Evolutionary conservation across 2,888 invertebrate species (phyloP).

Genomic region (Hipparchia sbordonii): DNA sequence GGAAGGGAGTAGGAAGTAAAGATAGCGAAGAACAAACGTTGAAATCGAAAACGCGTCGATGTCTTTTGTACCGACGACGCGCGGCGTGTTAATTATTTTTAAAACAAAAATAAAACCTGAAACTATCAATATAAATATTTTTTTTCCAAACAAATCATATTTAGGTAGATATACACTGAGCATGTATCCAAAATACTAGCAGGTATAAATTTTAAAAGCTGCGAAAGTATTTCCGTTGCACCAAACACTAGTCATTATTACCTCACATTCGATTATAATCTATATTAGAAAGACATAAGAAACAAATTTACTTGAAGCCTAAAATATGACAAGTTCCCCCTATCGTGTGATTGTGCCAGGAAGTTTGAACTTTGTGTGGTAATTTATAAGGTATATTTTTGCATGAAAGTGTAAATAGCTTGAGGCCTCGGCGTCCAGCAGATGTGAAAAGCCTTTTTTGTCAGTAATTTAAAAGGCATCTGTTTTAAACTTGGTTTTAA

Average conservation of each 20-base stretch:
- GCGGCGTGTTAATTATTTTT: too few species aligned
- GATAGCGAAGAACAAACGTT: not conserved
- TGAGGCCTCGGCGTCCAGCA: conserved; percentile 39
- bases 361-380: conserved; percentile 26
- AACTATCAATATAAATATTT: not conserved
- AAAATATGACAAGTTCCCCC: conserved; percentile 24
- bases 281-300: conserved; percentile 9
- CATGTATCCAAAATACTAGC: conserved; percentile 27
- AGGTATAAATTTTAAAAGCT: conserved; percentile 39
- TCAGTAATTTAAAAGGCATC: conserved; percentile 45
- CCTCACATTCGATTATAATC: conserved; percentile 19
- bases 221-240: conserved; percentile 43
- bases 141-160: conserved; percentile 2
- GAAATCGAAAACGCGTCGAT: conserved; percentile 9
- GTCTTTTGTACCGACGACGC: conserved; percentile 5
- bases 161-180: not conserved
- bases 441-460: conserved; percentile 48
- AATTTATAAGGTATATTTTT: conserved; percentile 33
- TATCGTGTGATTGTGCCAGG: conserved; percentile 14
- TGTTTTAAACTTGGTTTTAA: conserved; percentile 35
- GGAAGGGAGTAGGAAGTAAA: not conserved
- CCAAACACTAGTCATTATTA: conserved; percentile 30
- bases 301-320: conserved; percentile 20
- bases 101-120: not conserved
- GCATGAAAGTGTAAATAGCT: conserved; percentile 20